Conservation (phyloP, 2,113 vertebrate genomes). For the Montifringilla adamsi region DNA sequence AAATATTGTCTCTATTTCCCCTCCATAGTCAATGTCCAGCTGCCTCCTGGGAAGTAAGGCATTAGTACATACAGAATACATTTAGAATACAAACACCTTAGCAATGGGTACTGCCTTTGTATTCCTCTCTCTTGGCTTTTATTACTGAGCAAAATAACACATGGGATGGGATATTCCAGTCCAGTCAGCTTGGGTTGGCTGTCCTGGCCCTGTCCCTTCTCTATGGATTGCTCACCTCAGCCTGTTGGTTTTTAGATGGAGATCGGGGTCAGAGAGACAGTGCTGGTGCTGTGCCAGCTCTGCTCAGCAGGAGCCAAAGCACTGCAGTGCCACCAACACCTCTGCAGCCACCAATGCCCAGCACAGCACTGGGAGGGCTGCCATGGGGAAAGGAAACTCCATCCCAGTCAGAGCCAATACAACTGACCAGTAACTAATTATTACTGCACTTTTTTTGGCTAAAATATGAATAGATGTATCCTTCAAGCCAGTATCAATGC, state of each 20-base stretch:
- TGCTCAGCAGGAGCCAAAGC: neutral
- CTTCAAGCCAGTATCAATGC: neutral
- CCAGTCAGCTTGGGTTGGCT: neutral
- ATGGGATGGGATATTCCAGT: neutral
- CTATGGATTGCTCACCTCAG: neutral
- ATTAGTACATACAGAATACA: neutral
- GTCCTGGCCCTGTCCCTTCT: neutral
- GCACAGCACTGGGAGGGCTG: too few relatives aligned
- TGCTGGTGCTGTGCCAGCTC: accelerated
- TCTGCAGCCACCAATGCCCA: neutral
- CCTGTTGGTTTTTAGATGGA: too few relatives aligned
- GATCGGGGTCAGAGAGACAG: accelerated
- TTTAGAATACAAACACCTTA: neutral
- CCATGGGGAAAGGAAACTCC: neutral
- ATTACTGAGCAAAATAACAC: neutral
- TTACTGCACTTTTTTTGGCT: neutral
- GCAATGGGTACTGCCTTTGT: neutral
- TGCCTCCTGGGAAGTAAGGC: neutral
- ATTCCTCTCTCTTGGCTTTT: neutral
- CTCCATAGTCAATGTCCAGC: neutral
- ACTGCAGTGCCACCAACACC: neutral
- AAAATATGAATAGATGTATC: neutral
- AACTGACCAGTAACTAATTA: neutral
- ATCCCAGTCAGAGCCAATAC: neutral
- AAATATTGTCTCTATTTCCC: neutral